Conservation (phyloP, 1,140 invertebrate genomes). For the Temnothorax nylanderi region DNA sequence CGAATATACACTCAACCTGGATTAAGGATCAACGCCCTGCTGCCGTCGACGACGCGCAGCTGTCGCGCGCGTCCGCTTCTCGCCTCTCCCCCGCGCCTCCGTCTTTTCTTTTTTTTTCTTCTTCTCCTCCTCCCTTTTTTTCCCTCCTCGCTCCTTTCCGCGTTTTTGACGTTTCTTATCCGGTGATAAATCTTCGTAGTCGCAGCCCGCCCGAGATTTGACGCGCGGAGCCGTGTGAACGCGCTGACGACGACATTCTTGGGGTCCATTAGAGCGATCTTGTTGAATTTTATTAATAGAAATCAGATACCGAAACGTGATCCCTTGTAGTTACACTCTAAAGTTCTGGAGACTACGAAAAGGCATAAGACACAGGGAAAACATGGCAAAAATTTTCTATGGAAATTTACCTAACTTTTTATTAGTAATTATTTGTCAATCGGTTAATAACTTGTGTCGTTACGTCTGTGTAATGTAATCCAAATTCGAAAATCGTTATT, state of each 20-base stretch:
- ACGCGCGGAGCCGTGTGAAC: background rate
- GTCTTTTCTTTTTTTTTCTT: background rate
- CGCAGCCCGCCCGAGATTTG: conserved; percentile 23
- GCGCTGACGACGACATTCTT: conserved; percentile 14
- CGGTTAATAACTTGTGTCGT: background rate
- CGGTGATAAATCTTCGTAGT: conserved; percentile 64
- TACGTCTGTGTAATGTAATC: background rate
- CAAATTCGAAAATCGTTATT: background rate
- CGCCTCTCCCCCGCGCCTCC: background rate
- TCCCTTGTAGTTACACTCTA: no score
- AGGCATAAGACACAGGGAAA: background rate
- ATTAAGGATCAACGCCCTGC: conserved; percentile 58
- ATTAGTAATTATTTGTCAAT: background rate
- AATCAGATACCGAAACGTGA: conserved; percentile 11
- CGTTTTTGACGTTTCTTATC: conserved; percentile 32
- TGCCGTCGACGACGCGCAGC: conserved; percentile 29
- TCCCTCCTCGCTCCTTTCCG: conserved; percentile 1
- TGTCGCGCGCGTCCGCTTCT: conserved; percentile 21
- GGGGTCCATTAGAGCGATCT: conserved; percentile 25
- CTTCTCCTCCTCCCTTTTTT: background rate
- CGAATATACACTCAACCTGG: conserved; percentile 39
- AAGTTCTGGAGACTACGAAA: background rate
- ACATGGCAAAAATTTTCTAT: background rate
- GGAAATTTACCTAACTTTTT: background rate
- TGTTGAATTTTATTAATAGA: conserved; percentile 60